Evolutionary conservation across 2,797 vertebrate species (phyloP).

Genomic region (Aselliscus stoliczkanus): DNA sequence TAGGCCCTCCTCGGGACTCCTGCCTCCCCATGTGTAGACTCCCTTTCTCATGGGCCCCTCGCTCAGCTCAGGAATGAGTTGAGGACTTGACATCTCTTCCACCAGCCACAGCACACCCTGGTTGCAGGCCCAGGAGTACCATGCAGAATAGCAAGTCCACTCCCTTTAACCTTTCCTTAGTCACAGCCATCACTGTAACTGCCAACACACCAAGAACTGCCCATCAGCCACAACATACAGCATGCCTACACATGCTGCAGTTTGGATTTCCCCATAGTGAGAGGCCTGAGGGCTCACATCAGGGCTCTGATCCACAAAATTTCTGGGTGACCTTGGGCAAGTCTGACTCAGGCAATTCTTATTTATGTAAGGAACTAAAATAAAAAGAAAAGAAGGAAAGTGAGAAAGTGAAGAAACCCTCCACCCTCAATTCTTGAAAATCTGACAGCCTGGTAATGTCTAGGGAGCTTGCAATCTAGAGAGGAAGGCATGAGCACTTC

Average conservation of each 20-base stretch:
- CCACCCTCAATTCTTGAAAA: background rate
- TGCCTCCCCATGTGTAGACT: too few relatives aligned
- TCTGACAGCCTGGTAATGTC: background rate
- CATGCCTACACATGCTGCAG: rapidly evolving
- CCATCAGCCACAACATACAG: background rate
- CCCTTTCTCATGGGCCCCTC: background rate
- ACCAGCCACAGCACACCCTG: background rate
- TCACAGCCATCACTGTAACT: rapidly evolving
- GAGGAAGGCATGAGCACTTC: background rate
- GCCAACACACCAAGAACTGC: rapidly evolving
- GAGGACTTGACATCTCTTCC: background rate
- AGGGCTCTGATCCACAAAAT: background rate
- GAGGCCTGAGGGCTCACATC: background rate
- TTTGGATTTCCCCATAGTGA: background rate
- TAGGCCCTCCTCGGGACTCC: background rate
- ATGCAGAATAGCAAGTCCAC: rapidly evolving
- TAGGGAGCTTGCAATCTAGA: background rate
- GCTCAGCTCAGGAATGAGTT: background rate
- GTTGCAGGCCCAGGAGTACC: background rate
- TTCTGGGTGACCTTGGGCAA: background rate
- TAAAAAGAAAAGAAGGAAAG: background rate
- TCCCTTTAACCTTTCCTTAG: too few relatives aligned
- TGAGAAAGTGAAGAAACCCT: background rate
- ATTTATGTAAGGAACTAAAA: background rate
- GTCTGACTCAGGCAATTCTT: background rate